These are phyloP conservation scores for Oryzias woworae DNA, from an alignment of 2,113 vertebrate species.

Conservation along the genomic window DNA sequence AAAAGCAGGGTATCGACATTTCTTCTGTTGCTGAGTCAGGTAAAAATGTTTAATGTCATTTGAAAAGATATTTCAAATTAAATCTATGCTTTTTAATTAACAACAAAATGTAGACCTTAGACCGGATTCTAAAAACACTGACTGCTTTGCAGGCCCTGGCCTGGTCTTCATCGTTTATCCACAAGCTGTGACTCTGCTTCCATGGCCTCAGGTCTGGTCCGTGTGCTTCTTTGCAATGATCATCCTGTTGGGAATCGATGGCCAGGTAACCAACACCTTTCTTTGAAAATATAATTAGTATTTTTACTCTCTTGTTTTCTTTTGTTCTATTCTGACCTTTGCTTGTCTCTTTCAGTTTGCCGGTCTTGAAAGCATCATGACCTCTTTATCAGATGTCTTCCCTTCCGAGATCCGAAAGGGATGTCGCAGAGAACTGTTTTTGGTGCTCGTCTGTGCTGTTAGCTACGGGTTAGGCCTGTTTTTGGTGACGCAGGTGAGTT, in stretches of 20 bases:
- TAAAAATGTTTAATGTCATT: conserved; percentile 11
- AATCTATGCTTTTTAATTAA: too few relatives aligned
- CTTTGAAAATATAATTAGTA: neutral
- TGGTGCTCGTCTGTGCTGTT: conserved; percentile 73
- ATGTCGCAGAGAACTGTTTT: conserved; percentile 80
- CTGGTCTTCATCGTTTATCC: conserved; percentile 93
- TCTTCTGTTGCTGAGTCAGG: conserved; percentile 71
- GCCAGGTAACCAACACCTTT: conserved; percentile 57
- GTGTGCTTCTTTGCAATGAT: conserved; percentile 92
- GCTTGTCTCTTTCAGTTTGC: conserved; percentile 78
- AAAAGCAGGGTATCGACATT: conserved; percentile 68
- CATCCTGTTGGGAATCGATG: conserved; percentile 86
- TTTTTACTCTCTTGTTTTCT: neutral
- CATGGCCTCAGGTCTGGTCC: conserved; percentile 88
- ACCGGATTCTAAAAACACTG: neutral
- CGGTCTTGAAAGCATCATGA: conserved; percentile 88
- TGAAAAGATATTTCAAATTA: neutral
- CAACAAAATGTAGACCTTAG: neutral
- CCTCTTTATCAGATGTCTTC: conserved; percentile 83
- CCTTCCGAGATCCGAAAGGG: conserved; percentile 77
- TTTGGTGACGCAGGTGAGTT: conserved; percentile 84
- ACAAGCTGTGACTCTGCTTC: conserved; percentile 88
- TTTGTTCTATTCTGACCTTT: neutral
- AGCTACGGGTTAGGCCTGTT: conserved; percentile 82
- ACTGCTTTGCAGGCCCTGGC: conserved; percentile 81